Evolutionary conservation across 2,113 vertebrate genomes (phyloP), one percentile per base, ranked within the genome.

Genomic region (Eurystomus gularis): DNA sequence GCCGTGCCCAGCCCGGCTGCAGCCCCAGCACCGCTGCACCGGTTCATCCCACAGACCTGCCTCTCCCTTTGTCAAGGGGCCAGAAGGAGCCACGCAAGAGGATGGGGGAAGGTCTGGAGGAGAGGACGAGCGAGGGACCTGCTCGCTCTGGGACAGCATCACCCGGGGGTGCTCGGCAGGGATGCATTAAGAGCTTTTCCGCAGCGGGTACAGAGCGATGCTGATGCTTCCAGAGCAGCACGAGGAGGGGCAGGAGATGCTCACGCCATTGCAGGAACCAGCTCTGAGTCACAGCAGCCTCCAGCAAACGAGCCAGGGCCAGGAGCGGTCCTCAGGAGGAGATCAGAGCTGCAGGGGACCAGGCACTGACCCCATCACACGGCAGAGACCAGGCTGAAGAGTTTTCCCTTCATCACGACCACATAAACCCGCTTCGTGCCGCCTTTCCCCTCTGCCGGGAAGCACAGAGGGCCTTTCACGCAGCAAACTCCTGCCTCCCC

Each of bases 381-480:
- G 10, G 70, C 21, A 1, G 65, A 23, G 70, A 26, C 11, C 20
- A 1, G 31, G 69, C 54, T 1, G 0, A 26, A 42, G 28, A 65
- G 40, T 21, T 39, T 42, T 73, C 90, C 60, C 3, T 1, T 35
- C 62, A 11, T 24, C 61, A 2, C 3, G 0, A 28, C 16, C 46
- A 3, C 2, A 11, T 1, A 23, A 29, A 11, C 5, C 33, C 55
- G 6, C 31, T 1, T 1, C 23, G 7, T 6, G 49, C 33, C 2
- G 1, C 44, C 73, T 31, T 31, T 31, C 33, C 49, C 26, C 39
- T 33, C 46, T 1, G 0, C 79, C 0, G 17, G 73, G 40, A 24
- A 75, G 55, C 88, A 94, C 90, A 85, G 75, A 88, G 79, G 16
- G 46, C 94, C 90, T 83, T 92, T 95, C 93, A 94, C 29, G 4